Base-by-base conservation (phyloP, 1,140 invertebrate species). In the Drosophila pandora region DNA sequence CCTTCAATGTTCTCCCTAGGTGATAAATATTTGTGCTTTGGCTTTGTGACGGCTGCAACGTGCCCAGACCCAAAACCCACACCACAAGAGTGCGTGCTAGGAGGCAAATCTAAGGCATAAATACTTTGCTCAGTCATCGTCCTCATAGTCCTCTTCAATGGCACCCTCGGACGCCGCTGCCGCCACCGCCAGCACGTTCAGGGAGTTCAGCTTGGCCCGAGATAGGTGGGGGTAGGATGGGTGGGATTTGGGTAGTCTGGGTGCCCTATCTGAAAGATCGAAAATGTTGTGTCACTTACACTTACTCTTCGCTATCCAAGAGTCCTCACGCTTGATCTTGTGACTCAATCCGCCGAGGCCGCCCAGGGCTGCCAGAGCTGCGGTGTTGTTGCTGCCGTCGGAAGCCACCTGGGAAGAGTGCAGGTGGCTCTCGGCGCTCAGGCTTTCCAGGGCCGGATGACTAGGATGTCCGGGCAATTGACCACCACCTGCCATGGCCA, bases 301-400 rank as follows among this genome's bases (percentile, higher is more conserved):
- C 84, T 90, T 90, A 91, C 90, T 88, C 67, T 91, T 87, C 55
- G 79, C 90, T 39, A 83, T 60, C 90, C 87, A 91, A 7, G 80
- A 67, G 48, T 91, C 90, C 76, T 90, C 90, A 74, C 90, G 90
- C 69, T 91, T 91, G 43, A 91, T 88, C 67, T 91, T 91, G 56
- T 84, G 90, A n/a, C 71, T 59, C 34, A 82, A 41, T 6, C 77
- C 81, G 12, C 82, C 82, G 1, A 74, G 68, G 1, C 84, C 90
- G 25, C 87, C 87, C 4, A 91, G 49, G 1, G 87, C 88, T 6
- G 90, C 90, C 53, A 91, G 48, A 8, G 82, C 72, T 21, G 91
- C 79, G 5, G 90, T 91, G 30, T 85, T 89, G 60, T 91, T 91
- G 34, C 75, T 88, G 53, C 88, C 90, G 7, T 85, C 84, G 28